A percentile compares a stretch with the other conserved stretches of the same genome.
phyloP scores from a whole-genome alignment of 2,113 vertebrate genomes.

The Solea senegalensis region DNA sequence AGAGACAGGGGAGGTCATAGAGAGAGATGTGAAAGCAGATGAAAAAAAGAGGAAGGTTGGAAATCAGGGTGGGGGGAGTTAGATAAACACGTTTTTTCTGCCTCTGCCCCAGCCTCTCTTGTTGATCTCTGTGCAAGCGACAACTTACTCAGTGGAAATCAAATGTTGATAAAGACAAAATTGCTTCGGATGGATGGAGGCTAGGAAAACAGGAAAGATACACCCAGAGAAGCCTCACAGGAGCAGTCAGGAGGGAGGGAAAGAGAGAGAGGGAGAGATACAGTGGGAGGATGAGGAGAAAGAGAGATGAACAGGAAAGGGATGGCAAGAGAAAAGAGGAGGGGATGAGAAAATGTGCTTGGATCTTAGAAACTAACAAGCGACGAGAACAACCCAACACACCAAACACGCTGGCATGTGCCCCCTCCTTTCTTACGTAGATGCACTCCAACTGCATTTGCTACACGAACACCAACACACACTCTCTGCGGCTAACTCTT shows the following conservation, averaged over 20 bases:
- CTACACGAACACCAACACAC: background rate
- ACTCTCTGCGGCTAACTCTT: slow-evolving; percentile 12
- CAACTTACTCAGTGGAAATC: slow-evolving; percentile 72
- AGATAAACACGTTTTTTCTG: slow-evolving; percentile 49
- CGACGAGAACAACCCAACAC: slow-evolving; percentile 37
- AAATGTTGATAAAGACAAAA: slow-evolving; percentile 78
- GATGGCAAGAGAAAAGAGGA: background rate
- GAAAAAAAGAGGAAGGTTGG: slow-evolving; percentile 38
- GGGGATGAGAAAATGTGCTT: slow-evolving; percentile 47
- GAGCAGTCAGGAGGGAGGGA: slow-evolving; percentile 32
- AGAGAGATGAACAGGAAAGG: slow-evolving; percentile 31
- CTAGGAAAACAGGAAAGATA: slow-evolving; percentile 75
- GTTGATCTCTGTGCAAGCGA: slow-evolving; percentile 40
- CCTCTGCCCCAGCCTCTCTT: slow-evolving; percentile 14
- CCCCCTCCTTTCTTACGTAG: background rate
- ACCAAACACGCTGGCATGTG: slow-evolving; percentile 22
- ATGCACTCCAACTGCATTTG: slow-evolving; percentile 3
- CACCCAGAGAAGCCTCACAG: slow-evolving; percentile 64
- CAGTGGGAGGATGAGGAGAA: slow-evolving; percentile 6
- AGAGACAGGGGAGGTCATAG: slow-evolving; percentile 2
- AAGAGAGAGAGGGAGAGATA: background rate
- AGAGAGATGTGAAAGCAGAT: slow-evolving; percentile 39
- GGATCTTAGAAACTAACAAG: slow-evolving; percentile 28
- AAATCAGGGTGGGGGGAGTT: slow-evolving; percentile 20
- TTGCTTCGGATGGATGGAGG: slow-evolving; percentile 54